Conservation (phyloP, 2,888 invertebrate genomes). For the Thecocarcelia acutangulata region DNA sequence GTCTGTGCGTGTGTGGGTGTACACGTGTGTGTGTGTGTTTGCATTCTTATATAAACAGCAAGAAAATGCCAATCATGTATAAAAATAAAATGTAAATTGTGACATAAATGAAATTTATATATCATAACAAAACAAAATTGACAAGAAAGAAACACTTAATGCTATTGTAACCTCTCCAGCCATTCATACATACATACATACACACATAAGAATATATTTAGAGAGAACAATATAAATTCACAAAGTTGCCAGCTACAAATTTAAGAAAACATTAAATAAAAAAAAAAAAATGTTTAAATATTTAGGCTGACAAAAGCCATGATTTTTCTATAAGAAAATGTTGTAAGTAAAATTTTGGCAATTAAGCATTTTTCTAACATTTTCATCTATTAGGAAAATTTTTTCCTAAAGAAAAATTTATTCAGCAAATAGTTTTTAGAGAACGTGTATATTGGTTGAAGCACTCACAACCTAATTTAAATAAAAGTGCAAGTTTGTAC, state of each 20-base stretch:
- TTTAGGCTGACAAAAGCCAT: too few species aligned
- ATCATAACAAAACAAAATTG: constrained; percentile 59
- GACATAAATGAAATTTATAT: constrained; percentile 65
- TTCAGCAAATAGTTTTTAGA: too few species aligned
- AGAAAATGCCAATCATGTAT: constrained; percentile 68
- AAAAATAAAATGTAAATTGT: constrained; percentile 67
- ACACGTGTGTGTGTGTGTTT: neutral
- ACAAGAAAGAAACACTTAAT: constrained; percentile 54
- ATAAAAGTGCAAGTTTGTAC: too few species aligned
- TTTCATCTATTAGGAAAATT: too few species aligned
- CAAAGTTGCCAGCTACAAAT: neutral
- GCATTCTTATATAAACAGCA: constrained; percentile 39
- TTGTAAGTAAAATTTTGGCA: too few species aligned
- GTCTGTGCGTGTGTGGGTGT: neutral
- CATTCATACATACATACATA: neutral
- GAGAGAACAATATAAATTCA: neutral
- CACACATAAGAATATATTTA: neutral
- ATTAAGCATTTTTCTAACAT: too few species aligned
- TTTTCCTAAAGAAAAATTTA: too few species aligned
- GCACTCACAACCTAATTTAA: too few species aligned
- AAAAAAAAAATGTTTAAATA: too few species aligned
- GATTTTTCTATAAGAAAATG: too few species aligned
- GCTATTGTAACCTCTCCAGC: constrained; percentile 50
- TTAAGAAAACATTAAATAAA: too few species aligned
- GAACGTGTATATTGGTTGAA: too few species aligned